Base-by-base conservation (phyloP, 2,797 vertebrate genomes). In the Lacerta agilis region DNA sequence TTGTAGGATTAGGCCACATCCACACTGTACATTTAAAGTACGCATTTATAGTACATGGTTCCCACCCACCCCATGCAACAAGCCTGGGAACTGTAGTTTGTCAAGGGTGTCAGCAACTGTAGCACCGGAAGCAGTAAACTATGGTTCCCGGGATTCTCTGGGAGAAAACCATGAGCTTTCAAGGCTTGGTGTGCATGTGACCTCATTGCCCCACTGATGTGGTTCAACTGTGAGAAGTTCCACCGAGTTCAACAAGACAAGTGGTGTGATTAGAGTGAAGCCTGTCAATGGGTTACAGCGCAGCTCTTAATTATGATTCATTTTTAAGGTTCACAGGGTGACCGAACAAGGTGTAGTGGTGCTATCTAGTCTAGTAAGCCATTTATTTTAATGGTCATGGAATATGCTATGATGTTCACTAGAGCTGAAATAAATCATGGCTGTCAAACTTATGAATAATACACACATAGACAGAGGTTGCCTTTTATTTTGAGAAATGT, bases 251-350 rank as follows among this genome's bases (percentile, higher is more conserved):
- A 87, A 61, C 25, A 49, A 69, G 81, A 79, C 64, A 77, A 69
- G 41, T 88, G n/a, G 64, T 87, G 25, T 83, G 41, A 66, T 83
- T 83, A 77, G 45, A 67, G 80, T 66, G 27, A 82, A 33, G 82
- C 25, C 61, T 83, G 80, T 38, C 75, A 86, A 78, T 23, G 20
- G 75, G 36, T 9, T 79, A 23, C 41, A 49, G 49, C 20, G 20
- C 13, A 58, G 41, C 9, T 67, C 75, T 67, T 86, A 86, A 86
- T 86, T 86, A 86, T 33, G 75, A 38, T 67, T 49, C 76, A 33
- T 69, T 79, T 78, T 79, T 86, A 78, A 45, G 75, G 84, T 86
- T 79, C 84, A 86, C 43, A 86, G 84, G 84, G 61, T n/a, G 38
- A 86, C 84, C 45, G 67, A 86, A 86, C 41, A 49, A 67, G 61